Base-by-base conservation (phyloP, 2,888 invertebrate genomes). In the Watsonalla binaria region DNA sequence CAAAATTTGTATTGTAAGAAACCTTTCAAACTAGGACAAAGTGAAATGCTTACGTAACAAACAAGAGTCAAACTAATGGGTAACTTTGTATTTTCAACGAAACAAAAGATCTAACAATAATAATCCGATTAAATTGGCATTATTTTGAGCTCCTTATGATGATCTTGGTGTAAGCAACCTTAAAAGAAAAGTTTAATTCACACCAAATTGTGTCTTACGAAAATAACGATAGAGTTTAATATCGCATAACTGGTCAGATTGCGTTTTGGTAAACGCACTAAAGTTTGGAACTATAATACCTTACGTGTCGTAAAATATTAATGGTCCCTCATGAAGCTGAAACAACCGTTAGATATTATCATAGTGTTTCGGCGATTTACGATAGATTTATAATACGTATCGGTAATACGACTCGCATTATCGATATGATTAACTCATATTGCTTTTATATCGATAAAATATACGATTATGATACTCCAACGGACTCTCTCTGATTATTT, bases 291-390 rank as follows among this genome's bases (percentile, higher is more conserved):
- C 39, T 45, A 34, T 56, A 48, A 57, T 52, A 53, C 54, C 52
- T 52, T 53, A 54, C 45, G 51, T 50, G 58, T 55, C 60, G 58
- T 70, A 66, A 68, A 72, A 62, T 65, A 65, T 67, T 66, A 65
- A 70, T 60, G 58, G 66, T 54, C 45, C 45, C 53, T 62, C 64
- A 63, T 64, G 62, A 62, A 60, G 52, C 53, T 55, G 54, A 56
- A 55, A 59, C 51, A 59, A 49, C 56, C 51, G 52, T 59, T 60
- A 58, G 60, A 59, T 62, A 61, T 59, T 65, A 67, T 68, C 58
- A 60, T 56, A 57, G 57, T 58, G 60, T 60, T 59, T 61, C 52
- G 56, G 45, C 46, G 53, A 42, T 64, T 66, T 62, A 66, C 52
- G 62, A n/a, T 53, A n/a, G 47, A 51, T 57, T 61, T 61, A 60